Conservation (phyloP, 64 coral and sea anemone genomes). For the Pocillopora damicornis region DNA sequence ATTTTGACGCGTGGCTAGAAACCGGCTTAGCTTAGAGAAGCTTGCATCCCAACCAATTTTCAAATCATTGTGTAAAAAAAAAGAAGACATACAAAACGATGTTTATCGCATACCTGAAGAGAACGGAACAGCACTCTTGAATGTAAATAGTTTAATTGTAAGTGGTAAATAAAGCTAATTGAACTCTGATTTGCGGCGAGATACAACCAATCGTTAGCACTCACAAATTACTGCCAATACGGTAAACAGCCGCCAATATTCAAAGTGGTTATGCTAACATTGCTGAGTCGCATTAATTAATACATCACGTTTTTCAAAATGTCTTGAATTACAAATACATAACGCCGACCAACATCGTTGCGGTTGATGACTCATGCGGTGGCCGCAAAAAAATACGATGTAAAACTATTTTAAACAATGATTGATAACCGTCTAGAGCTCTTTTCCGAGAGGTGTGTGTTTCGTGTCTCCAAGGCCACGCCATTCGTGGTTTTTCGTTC, state of each 20-base stretch:
- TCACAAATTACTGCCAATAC: constrained; percentile 5
- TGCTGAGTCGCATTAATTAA: background rate
- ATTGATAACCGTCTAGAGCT: too few species aligned
- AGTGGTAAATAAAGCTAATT: constrained; percentile 36
- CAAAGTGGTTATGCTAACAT: constrained; percentile 3
- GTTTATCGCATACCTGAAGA: background rate
- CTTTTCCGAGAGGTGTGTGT: background rate
- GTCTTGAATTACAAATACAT: background rate
- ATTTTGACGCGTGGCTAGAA: too few species aligned
- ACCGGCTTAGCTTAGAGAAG: background rate
- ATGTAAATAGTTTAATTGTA: constrained; percentile 28
- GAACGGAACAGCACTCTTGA: background rate
- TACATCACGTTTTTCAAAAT: background rate
- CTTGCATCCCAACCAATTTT: background rate
- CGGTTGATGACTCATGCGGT: background rate
- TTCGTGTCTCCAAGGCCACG: background rate
- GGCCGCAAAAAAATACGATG: background rate
- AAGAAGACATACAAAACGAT: background rate
- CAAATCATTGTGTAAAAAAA: background rate
- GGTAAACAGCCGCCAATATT: background rate
- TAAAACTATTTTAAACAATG: background rate
- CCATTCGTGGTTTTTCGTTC: background rate
- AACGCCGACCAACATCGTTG: background rate
- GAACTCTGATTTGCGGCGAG: background rate
- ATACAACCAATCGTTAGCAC: background rate